Base-by-base conservation (phyloP, 2,888 invertebrate genomes). In the Bibio marci region DNA sequence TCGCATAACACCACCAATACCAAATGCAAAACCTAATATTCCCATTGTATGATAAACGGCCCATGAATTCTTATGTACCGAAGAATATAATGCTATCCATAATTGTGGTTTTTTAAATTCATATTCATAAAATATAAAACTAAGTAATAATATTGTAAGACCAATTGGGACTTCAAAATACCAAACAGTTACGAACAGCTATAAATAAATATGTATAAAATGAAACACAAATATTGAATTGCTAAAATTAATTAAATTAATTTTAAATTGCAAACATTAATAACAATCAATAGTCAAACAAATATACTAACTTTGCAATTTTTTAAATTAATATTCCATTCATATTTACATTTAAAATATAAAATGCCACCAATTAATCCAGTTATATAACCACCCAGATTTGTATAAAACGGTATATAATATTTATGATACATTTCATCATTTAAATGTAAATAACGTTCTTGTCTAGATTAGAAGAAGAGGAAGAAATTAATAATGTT, bases 321-420 rank as follows among this genome's bases (percentile, higher is more conserved):
- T 14, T 26, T 37, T 12, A 37, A 30, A n/a, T 19, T 22, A 11
- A 13, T 22, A 22, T 34, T 28, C 13, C 22, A 22, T 22, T 39
- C 31, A 14, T 34, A 27, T 38, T 43, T 43, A n/a, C 25, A 36
- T 26, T 42, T 22, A 49, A 62, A 60, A 2, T 57, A 50, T 28
- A 65, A 48, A 46, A 63, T 56, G 2, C 66, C 66, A 0, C 56
- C 64, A 1, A 61, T 55, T 7, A 66, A 49, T 0, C 67, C 67
- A 30, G 65, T 40, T 4, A 54, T 51, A 48, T 61, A 65, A 1
- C 62, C 57, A 3, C 64, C 59, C 22, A 65, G 48, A 47, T 66
- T 67, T 7, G 63, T 62, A 49, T 66, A 65, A 0, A 63, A 63
- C 0, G 59, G 50, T n/a, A 53, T 50, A 49, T 65, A 66, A 15